Base-by-base conservation (phyloP, 1,140 invertebrate species). In the Cheumatopsyche charites region DNA sequence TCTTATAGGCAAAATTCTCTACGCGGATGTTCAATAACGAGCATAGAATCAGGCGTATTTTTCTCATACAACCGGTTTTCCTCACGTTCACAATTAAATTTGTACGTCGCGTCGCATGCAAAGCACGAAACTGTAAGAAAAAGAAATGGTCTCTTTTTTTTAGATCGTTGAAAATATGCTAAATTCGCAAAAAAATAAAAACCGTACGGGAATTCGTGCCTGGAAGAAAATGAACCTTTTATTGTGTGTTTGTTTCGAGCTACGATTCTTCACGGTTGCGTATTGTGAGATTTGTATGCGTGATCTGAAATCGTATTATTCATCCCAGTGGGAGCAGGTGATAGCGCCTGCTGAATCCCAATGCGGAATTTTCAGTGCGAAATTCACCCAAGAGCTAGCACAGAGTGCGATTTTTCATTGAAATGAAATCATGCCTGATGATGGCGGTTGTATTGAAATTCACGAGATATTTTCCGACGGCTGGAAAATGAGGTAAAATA, bases 221-320 rank as follows among this genome's bases (percentile, higher is more conserved):
- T 17, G 21, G 55, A 58, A 25, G 21, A 25, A 58, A 58, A 58
- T 58, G 55, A 58, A 58, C 55, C 21, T 58, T 58, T 58, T 58
- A 58, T 58, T 58, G 55, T 58, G 55, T 58, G 23, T 58, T 58
- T 58, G 55, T 58, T 58, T 58, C 55, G 55, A 58, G 55, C 13
- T 58, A 25, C 55, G 55, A 58, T 58, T 58, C 55, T 58, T 25
- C 55, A 17, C 19, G 55, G 29, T n/a, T n/a, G 43, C 11, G 4
- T 47, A 47, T 47, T 47, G 43, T 13, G 19, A 58, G 55, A 58
- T 58, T 58, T 58, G 55, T 58, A 58, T 58, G 55, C 55, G 55
- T 25, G 55, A 58, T 58, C 55, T 25, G 55, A 58, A 58, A 58
- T 23, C 55, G 21, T 58, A 58, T 58, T 58, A 58, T 58, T 58